These are phyloP conservation scores for Phataginus tricuspis DNA, from an alignment of 2,797 vertebrate genomes.

Conservation along the genomic window DNA sequence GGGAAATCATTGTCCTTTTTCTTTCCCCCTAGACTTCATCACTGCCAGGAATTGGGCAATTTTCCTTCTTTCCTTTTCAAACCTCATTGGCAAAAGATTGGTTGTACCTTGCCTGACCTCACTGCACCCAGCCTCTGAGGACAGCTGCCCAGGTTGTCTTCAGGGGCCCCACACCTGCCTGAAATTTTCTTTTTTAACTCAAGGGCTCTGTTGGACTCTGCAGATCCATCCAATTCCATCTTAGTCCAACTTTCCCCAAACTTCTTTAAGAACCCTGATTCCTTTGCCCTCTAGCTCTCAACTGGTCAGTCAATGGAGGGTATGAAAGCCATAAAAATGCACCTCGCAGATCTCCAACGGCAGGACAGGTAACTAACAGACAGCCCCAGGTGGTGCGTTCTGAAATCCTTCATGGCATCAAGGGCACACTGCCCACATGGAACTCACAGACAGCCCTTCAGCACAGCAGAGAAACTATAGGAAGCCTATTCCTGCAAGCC, in stretches of 20 bases:
- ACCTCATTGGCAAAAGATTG: neutral
- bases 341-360: neutral
- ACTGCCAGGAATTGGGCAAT: neutral
- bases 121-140: neutral
- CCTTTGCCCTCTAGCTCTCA: neutral
- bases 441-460: neutral
- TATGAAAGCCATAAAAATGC: neutral
- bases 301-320: neutral
- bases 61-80: constrained; percentile 32
- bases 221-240: neutral
- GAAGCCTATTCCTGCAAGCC: neutral
- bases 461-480: neutral
- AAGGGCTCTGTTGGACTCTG: neutral
- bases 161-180: neutral
- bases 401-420: neutral
- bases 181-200: neutral
- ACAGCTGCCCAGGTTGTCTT: neutral
- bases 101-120: neutral
- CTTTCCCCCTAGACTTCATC: neutral
- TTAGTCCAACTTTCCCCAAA: neutral
- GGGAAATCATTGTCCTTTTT: neutral
- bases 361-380: neutral
- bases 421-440: neutral
- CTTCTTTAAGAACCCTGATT: neutral
- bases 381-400: neutral